Evolutionary conservation across 1,140 invertebrate species (phyloP), one percentile per base, ranked within the genome.

Genomic region (Bombus waltoni): DNA sequence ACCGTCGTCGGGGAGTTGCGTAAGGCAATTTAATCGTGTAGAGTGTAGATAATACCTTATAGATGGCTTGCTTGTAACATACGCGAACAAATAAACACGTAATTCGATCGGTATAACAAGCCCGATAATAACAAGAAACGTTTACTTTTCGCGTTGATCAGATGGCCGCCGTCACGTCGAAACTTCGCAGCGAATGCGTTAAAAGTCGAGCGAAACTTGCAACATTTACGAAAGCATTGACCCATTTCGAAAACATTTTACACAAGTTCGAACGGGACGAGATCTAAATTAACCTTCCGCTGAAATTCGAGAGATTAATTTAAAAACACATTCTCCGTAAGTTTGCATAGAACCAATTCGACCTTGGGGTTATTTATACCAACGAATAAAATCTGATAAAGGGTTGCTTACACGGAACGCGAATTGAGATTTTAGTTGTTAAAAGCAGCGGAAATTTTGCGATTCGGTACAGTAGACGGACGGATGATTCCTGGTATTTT

Each of bases 401-500:
- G 32, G 15, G 32, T 35, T 53, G 6, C 47, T 53, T 22, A 8
- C 47, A 8, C 22, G 6, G 1, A 53, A 22, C 47, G 8, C 13
- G 15, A 35, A 8, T 35, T 1, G 1, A 66, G 15, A 66, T 66
- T 35, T 18, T 66, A 18, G 32, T 5, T 66, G 18, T n/a, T n/a
- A 11, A n/a, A 11, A 5, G 2, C 1, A 13, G 10, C 0, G 28
- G 0, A n/a, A n/a, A 0, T 11, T n/a, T 62, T 59, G 57, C 0
- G 1, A 22, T 53, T 53, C 47, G 0, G 2, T 22, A 6, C 6
- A 53, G 47, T 1, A 22, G 18, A 22, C 5, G 0, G 18, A 53
- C 6, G 2, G 1, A 53, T 0, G 15, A 18, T 47, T 0, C 13
- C 13, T 0, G 44, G 0, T 18, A 47, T 5, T 18, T 53, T 53